Evolutionary conservation across 2,888 invertebrate genomes (phyloP), one percentile per base, ranked within the genome.

Genomic region (Chrysolina americana): DNA sequence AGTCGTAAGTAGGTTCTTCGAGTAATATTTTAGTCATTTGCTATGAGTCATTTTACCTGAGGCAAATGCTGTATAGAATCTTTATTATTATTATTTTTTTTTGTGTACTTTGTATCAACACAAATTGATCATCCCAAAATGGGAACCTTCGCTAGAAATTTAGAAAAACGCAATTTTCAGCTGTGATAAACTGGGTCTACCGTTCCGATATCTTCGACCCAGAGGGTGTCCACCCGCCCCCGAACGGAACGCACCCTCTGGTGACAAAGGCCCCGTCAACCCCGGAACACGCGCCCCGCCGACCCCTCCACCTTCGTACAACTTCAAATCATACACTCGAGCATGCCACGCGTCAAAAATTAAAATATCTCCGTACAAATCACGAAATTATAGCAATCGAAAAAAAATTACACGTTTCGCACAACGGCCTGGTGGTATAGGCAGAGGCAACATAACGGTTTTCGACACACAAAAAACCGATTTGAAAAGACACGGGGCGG

Each of bases 381-480:
- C 86, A 81, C 79, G 65, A 87, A 87, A 87, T 87, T 87, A 87
- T 83, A 87, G 86, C 86, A 86, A 87, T 87, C 85, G 76, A 53
- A 77, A 62, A 78, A 82, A 86, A 85, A 86, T 86, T 87, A 86
- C 84, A 86, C 84, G 86, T 85, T 86, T 78, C 70, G 80, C 68
- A 75, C 68, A 68, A 70, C 68, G 71, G 77, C 70, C 77, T 70
- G 68, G 71, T 65, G 70, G 73, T 68, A n/a, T n/a, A 66, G 62
- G 82, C 80, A 81, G 81, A 83, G 83, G 84, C 75, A 83, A 84
- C 84, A 84, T 87, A 87, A 87, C 87, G 87, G 87, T 87, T 86
- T 84, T 83, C 77, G 75, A 80, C 75, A 78, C 79, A 83, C 82
- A 84, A 85, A 85, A 86, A 85, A 85, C 77, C 79, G 77, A 80